Conservation (phyloP, 2,888 invertebrate species). For the Nemurella pictetii region DNA sequence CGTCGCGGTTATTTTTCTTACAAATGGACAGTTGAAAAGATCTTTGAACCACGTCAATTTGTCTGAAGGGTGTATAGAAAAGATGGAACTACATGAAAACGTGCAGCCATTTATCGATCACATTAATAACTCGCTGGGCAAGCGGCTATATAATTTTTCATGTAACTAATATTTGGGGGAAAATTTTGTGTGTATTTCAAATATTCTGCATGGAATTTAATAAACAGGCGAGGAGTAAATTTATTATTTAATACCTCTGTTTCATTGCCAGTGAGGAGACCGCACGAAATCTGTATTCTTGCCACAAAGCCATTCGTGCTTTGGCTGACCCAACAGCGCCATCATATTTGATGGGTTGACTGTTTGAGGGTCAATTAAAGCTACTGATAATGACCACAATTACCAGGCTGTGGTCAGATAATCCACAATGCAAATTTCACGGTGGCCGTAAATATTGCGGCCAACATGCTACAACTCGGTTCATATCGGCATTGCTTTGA, state of each 20-base stretch:
- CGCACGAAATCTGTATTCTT: not conserved
- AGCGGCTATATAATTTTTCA: too few relatives aligned
- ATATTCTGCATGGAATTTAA: not conserved
- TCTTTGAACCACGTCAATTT: conserved; percentile 19
- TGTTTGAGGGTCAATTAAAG: not conserved
- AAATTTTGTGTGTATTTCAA: too few relatives aligned
- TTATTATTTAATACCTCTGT: not conserved
- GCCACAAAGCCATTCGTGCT: not conserved
- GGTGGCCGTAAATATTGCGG: not conserved
- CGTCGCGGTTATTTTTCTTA: not conserved
- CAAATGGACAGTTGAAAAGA: conserved; percentile 27
- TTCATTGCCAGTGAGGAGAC: not conserved
- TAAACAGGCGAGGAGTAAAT: not conserved
- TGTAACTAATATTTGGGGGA: too few relatives aligned
- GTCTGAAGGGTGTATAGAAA: not conserved
- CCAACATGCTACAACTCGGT: not conserved
- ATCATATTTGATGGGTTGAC: not conserved
- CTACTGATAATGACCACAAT: not conserved
- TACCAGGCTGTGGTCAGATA: not conserved
- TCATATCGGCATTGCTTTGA: not conserved
- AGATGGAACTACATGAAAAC: not conserved
- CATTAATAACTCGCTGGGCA: too few relatives aligned
- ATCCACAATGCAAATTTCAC: not conserved
- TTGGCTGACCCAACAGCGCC: not conserved
- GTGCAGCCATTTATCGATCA: not conserved